Evolutionary conservation across 1,140 invertebrate genomes (phyloP).

Genomic region (Formica exsecta): DNA sequence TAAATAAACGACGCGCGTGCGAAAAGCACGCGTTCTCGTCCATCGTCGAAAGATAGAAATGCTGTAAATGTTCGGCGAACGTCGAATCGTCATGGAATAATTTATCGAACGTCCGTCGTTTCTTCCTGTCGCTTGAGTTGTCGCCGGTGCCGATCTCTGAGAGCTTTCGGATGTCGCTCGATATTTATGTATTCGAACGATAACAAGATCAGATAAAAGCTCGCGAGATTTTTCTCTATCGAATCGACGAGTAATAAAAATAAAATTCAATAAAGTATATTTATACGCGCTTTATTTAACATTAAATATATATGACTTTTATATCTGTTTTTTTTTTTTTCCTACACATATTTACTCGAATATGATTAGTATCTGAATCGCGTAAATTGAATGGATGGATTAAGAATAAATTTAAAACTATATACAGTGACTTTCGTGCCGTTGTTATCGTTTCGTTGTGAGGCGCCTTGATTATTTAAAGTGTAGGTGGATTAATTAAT

Average conservation of each 20-base stretch:
- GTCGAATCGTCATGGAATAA: constrained; percentile 25
- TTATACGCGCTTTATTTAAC: not conserved
- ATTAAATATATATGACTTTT: not conserved
- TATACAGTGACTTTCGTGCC: not conserved
- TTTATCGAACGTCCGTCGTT: constrained; percentile 50
- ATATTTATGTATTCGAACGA: constrained; percentile 39
- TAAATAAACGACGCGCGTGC: constrained; percentile 72
- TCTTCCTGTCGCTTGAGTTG: not conserved
- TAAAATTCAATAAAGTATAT: not conserved
- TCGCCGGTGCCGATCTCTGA: not conserved
- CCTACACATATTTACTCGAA: not conserved
- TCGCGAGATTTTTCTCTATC: not conserved
- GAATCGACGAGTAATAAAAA: constrained; percentile 1
- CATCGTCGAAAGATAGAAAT: not conserved
- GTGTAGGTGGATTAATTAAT: constrained; percentile 55
- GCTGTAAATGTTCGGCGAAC: constrained; percentile 27
- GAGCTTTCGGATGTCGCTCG: constrained; percentile 34
- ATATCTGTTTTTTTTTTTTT: too few species aligned
- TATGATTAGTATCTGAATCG: not conserved
- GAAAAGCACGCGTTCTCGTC: constrained; percentile 54
- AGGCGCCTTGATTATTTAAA: constrained; percentile 40
- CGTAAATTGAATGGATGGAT: not conserved
- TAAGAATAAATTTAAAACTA: not conserved
- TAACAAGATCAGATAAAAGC: constrained; percentile 13
- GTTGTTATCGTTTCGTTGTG: constrained; percentile 5